These are phyloP conservation scores for Lutraria rhynchaena DNA, from an alignment of 1,140 invertebrate genomes.

Conservation along the genomic window DNA sequence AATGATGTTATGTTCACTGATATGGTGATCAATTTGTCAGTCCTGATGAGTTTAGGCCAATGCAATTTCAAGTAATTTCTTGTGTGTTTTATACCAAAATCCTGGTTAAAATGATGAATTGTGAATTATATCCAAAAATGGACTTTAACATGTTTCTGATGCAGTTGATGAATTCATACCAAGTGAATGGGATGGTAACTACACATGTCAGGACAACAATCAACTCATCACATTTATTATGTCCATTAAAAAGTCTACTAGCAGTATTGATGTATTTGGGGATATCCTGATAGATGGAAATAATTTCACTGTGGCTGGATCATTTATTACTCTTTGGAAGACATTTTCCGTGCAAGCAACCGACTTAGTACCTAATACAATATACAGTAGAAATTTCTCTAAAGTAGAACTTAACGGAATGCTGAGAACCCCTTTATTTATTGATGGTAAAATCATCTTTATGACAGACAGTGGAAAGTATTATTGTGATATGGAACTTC, in stretches of 20 bases:
- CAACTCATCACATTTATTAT: constrained; percentile 19
- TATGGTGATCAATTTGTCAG: too few relatives aligned
- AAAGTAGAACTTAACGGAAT: constrained; percentile 34
- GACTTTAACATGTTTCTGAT: too few relatives aligned
- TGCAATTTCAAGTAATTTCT: too few relatives aligned
- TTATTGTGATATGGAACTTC: constrained; percentile 19
- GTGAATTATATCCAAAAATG: too few relatives aligned
- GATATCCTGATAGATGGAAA: constrained; percentile 15
- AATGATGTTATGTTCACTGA: too few relatives aligned
- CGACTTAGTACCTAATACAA: background rate
- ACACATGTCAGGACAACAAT: constrained; percentile 21
- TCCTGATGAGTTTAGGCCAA: too few relatives aligned
- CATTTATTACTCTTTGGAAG: constrained; percentile 25
- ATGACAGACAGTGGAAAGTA: background rate
- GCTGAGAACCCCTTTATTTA: background rate
- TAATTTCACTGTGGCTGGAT: background rate
- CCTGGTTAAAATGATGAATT: too few relatives aligned
- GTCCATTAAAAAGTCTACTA: constrained; percentile 28
- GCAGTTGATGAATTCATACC: constrained; percentile 36
- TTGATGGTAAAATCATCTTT: constrained; percentile 31
- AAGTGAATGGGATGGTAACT: constrained; percentile 48
- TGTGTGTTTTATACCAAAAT: too few relatives aligned
- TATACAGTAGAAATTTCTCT: constrained; percentile 30
- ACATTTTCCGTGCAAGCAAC: constrained; percentile 24
- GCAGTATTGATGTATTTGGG: constrained; percentile 8